These are phyloP conservation scores for Sinelater perroti DNA, from an alignment of 2,888 invertebrate genomes.

Conservation along the genomic window DNA sequence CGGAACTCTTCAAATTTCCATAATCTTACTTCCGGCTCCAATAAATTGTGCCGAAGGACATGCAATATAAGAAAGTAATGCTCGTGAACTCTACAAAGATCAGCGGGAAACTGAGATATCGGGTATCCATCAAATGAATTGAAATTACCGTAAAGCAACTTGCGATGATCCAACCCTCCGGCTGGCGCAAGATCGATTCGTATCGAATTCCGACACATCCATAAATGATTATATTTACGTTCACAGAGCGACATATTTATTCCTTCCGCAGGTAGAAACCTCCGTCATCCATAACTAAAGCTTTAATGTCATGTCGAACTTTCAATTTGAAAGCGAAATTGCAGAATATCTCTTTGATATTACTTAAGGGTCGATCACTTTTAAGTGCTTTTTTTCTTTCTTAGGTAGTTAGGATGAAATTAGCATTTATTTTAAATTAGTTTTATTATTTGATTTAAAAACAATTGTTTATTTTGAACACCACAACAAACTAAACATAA, in stretches of 20 bases:
- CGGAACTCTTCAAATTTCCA: slow-evolving; percentile 16
- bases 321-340: slow-evolving; percentile 15
- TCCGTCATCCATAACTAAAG: slow-evolving; percentile 20
- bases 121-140: slow-evolving; percentile 19
- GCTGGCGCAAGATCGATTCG: slow-evolving; percentile 5
- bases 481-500: too few relatives aligned
- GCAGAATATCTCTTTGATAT: not conserved
- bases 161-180: slow-evolving; percentile 3
- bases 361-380: not conserved
- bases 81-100: not conserved
- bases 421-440: too few relatives aligned
- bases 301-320: slow-evolving; percentile 15
- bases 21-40: slow-evolving; percentile 11
- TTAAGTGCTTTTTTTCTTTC: too few relatives aligned
- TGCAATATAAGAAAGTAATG: slow-evolving; percentile 10
- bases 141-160: slow-evolving; percentile 12
- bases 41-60: slow-evolving; percentile 14
- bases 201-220: slow-evolving; percentile 16
- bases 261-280: slow-evolving; percentile 22
- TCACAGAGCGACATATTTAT: slow-evolving; percentile 16
- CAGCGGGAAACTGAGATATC: slow-evolving; percentile 5
- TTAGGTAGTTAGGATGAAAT: too few relatives aligned
- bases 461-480: too few relatives aligned
- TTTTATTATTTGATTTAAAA: too few relatives aligned
- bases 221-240: slow-evolving; percentile 24